Base-by-base conservation (phyloP, 2,113 vertebrate genomes). In the Lates calcarifer region DNA sequence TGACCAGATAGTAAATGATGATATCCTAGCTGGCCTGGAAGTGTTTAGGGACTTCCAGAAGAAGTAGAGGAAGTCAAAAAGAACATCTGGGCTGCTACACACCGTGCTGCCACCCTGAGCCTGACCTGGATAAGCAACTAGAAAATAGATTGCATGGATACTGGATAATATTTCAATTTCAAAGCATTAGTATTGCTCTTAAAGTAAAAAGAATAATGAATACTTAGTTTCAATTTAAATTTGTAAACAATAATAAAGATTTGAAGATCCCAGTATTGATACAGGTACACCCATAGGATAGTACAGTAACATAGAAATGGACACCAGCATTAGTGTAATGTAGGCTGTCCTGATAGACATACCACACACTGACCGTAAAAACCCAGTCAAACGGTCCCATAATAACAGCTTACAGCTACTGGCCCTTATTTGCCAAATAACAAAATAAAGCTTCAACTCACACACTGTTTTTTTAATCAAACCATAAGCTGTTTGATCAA, bases 401-500 rank as follows among this genome's bases (percentile, higher is more conserved):
- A 81, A 81, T 76, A 71, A 64, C 45, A 58, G 57, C 71, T 75
- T 75, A 66, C 24, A 79, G 24, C 6, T 49, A 57, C 31, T 51
- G 35, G 61, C 60, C 70, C 18, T 57, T 79, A 57, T 77, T 81
- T 66, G 53, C 33, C 37, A 74, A 51, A 72, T n/a, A 55, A 69
- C 63, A 81, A 63, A 74, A 58, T 18, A 73, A 77, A 77, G 24
- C 78, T 86, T 57, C 41, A 76, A 26, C 28, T 71, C 28, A 60
- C 60, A 58, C 56, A 74, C 33, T 49, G 41, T 70, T 80, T 84
- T 70, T n/a, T 55, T 43, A 28, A 53, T 71, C 79, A 73, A 77
- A 82, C 51, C 56, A 77, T 84, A 79, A 87, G 24, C 71, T 76
- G 70, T 70, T 70, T 80, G 85, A 86, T 69, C 63, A 73, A 65